These are phyloP conservation scores for Eupithecia insigniata DNA, from an alignment of 2,888 invertebrate species.

Conservation along the genomic window DNA sequence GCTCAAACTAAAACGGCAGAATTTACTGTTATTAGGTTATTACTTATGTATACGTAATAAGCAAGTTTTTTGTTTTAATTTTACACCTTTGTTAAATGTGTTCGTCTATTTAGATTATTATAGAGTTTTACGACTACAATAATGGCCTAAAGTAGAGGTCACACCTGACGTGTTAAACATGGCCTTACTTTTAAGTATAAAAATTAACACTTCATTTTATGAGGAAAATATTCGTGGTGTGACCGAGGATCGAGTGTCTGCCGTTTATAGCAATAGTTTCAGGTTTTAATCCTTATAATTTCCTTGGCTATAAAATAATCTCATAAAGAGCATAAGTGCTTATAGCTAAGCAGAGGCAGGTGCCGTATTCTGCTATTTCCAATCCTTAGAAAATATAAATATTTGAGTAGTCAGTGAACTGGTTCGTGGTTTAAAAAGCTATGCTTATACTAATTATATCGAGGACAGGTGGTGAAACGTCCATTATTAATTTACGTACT, in stretches of 20 bases:
- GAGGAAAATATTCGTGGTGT: conserved; percentile 15
- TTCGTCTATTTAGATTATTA: not conserved
- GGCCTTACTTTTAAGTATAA: conserved; percentile 32
- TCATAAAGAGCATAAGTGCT: not conserved
- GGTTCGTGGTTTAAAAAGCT: not conserved
- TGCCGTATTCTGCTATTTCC: not conserved
- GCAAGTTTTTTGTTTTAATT: not conserved
- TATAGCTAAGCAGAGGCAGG: not conserved
- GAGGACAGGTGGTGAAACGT: not conserved
- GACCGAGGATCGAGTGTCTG: not conserved
- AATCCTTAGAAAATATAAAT: not conserved
- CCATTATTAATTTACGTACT: not conserved
- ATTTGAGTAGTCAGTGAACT: not conserved
- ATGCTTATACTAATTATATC: not conserved
- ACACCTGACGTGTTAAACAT: not conserved
- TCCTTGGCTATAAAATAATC: not conserved
- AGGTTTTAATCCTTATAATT: not conserved
- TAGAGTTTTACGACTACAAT: not conserved
- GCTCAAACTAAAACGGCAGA: too few relatives aligned
- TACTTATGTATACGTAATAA: not conserved
- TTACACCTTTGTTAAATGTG: not conserved
- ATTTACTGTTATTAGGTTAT: too few relatives aligned
- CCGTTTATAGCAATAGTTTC: not conserved
- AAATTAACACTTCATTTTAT: conserved; percentile 33
- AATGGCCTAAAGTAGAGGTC: not conserved